A percentile compares a stretch with the other conserved stretches of the same genome.
Evolutionary conservation across 2,113 vertebrate genomes (phyloP).

Genomic region (Mormyrus lacerda): DNA sequence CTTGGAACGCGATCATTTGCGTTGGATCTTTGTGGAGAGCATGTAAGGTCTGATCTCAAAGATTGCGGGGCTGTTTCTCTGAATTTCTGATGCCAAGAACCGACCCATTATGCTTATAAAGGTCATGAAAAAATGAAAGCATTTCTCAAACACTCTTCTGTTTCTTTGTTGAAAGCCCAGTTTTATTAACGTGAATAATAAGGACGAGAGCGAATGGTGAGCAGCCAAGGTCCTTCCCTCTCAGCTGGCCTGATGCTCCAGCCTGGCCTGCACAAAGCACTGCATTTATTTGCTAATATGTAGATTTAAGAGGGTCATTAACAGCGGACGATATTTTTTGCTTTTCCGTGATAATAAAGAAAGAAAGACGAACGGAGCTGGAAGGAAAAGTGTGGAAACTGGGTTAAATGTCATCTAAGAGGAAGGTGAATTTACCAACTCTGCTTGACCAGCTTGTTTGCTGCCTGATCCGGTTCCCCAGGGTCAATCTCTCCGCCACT

Average conservation of each 20-base stretch:
- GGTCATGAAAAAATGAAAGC: constrained; percentile 10
- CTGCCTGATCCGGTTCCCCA: not conserved
- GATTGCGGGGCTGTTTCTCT: not conserved
- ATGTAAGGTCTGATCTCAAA: not conserved
- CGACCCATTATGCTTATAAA: constrained; percentile 11
- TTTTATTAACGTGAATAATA: constrained; percentile 3
- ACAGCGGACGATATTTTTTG: not conserved
- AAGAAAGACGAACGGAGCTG: not conserved
- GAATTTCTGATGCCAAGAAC: not conserved
- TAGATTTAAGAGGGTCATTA: not conserved
- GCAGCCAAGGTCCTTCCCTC: not conserved
- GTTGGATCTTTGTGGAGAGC: not conserved
- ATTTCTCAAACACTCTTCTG: not conserved
- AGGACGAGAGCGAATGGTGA: not conserved
- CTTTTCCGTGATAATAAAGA: not conserved
- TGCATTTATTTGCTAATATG: not conserved
- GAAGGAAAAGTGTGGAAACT: not conserved
- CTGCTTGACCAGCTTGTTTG: not conserved
- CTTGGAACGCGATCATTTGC: not conserved
- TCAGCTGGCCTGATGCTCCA: not conserved
- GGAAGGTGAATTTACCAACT: not conserved
- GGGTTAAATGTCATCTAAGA: not conserved
- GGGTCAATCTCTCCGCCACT: constrained; percentile 20
- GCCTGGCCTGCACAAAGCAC: not conserved
- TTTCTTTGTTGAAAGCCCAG: not conserved